Evolutionary conservation across 2,113 vertebrate genomes (phyloP), one percentile per base, ranked within the genome.

Genomic region (Psettodes erumei): DNA sequence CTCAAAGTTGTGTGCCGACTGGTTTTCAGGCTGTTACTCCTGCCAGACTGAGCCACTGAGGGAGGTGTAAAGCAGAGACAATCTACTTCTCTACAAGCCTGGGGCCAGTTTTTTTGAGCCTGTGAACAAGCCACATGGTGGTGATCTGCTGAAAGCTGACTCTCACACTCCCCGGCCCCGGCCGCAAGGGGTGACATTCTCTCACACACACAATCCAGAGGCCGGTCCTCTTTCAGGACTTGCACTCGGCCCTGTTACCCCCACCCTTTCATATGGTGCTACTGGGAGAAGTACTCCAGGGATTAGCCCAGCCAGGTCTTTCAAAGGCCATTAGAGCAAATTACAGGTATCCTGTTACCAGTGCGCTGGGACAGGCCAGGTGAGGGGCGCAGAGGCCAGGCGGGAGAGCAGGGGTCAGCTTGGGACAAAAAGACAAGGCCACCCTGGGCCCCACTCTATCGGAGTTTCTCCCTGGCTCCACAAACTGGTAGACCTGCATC

Each of bases 271-370:
- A 93, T 92, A 77, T 69, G 61, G 77, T 45, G 76, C 89, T 93
- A 89, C 82, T 81, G 89, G 92, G 92, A 94, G 93, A 91, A 89
- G 88, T 60, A 84, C 93, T 93, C 91, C 88, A 76, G 92, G 93
- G 93, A 94, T 93, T 93, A 93, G 90, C 89, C 90, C 87, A 90
- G 91, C 90, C 91, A 91, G 92, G 92, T 92, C 93, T 92, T 93
- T 93, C 90, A 94, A 94, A 93, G 93, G 92, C 92, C 92, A 94
- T 95, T 94, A 94, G 92, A 93, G 92, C 89, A 93, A 94, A 93
- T 94, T 93, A 93, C 93, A 94, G 94, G 93, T 94, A 93, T 94
- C 93, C 85, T 77, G 83, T 95, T 94, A 93, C 94, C 84, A 86
- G 75, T 84, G 87, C 64, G 89, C 90, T 90, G 89, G 93, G 88